phyloP scores from a whole-genome alignment of 2,888 invertebrate species.

The Drosophila yooni region DNA sequence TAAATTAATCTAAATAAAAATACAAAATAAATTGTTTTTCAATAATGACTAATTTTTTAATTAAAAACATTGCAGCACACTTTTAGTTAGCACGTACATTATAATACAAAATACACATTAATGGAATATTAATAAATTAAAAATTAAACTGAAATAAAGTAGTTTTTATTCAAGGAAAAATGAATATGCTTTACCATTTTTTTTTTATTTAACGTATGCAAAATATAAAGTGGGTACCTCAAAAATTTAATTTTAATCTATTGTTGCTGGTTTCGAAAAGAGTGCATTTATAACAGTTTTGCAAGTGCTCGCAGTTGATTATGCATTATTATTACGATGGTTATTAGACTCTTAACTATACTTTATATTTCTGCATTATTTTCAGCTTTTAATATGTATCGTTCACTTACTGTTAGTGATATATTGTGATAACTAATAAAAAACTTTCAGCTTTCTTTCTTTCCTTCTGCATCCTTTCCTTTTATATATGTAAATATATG shows the following conservation, averaged over 20 bases:
- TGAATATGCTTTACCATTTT: slow-evolving; percentile 40
- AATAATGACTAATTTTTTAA: slow-evolving; percentile 61
- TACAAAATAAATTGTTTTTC: slow-evolving; percentile 27
- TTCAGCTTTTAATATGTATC: slow-evolving; percentile 75
- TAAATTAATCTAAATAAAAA: slow-evolving; percentile 22
- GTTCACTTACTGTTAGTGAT: slow-evolving; percentile 56
- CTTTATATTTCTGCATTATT: slow-evolving; percentile 73
- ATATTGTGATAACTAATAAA: slow-evolving; percentile 68
- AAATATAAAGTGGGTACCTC: slow-evolving; percentile 5
- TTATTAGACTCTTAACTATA: slow-evolving; percentile 59
- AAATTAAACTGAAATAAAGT: slow-evolving; percentile 33
- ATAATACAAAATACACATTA: slow-evolving; percentile 68
- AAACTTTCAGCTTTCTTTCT: slow-evolving; percentile 48
- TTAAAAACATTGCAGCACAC: slow-evolving; percentile 76
- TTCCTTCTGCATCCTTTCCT: slow-evolving; percentile 20
- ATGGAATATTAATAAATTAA: slow-evolving; percentile 50
- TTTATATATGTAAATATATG: slow-evolving; percentile 23
- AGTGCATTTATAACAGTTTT: slow-evolving; percentile 64
- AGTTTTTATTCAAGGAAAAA: slow-evolving; percentile 33
- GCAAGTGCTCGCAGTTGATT: slow-evolving; percentile 57
- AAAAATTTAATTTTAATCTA: slow-evolving; percentile 20
- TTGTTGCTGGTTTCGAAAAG: slow-evolving; percentile 46
- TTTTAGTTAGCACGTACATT: slow-evolving; percentile 70
- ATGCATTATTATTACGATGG: slow-evolving; percentile 53
- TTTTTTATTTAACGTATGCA: slow-evolving; percentile 13